Percentiles rank a stretch among this genome's conserved stretches.
phyloP scores from a whole-genome alignment of 2,797 vertebrate species.

The Iguana delicatissima region DNA sequence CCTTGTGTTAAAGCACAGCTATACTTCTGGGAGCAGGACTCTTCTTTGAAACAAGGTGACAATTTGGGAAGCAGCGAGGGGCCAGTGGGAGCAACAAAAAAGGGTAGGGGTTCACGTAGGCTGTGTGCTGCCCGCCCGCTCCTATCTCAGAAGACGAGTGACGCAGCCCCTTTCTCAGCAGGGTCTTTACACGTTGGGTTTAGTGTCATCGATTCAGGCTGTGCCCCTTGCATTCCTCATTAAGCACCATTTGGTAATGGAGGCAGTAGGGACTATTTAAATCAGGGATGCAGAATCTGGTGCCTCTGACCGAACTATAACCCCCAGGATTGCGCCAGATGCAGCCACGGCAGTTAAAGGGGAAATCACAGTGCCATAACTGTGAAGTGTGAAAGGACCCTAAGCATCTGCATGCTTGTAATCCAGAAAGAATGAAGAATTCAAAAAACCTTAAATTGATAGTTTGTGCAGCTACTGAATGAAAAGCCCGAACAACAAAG shows the following conservation, averaged over 20 bases:
- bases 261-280: no score
- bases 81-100: neutral
- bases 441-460: no score
- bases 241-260: neutral
- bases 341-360: no score
- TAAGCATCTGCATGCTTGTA: neutral
- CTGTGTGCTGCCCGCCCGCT: no score
- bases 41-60: neutral
- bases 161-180: neutral
- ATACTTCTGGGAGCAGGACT: neutral
- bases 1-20: neutral
- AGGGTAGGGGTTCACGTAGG: no score
- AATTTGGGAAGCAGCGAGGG: neutral
- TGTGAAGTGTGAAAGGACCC: no score
- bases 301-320: no score
- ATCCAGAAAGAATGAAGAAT: neutral
- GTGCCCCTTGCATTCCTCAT: neutral
- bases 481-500: neutral
- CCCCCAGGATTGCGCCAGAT: no score
- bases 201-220: neutral
- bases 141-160: neutral
- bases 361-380: no score
- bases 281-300: no score
- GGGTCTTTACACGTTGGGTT: neutral
- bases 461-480: neutral